Evolutionary conservation across 92 coral and sea anemone species (phyloP), one percentile per base, ranked within the genome.

Genomic region (Umimayanthus chanpuru): DNA sequence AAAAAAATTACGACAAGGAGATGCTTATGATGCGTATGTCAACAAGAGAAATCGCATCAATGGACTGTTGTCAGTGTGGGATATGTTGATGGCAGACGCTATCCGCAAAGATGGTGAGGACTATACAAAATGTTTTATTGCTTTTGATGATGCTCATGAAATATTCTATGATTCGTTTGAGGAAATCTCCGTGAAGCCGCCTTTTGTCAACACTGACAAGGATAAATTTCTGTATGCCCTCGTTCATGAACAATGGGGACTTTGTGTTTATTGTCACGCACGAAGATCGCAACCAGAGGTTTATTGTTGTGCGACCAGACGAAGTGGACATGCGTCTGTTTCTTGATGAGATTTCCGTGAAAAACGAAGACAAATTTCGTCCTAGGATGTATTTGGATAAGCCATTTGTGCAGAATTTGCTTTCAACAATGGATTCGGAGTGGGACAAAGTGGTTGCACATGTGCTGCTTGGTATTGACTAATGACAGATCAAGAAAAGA

Each of bases 371-470:
- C 5, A 30, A 83, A 2, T 30, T 83, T 83, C 56, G 44, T 61
- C 47, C 87, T 10, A 85, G 88, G 49, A 44, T 85, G 28, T 36
- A 85, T 65, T 85, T 85, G 74, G 88, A 85, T 73, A 72, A 71
- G 49, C 65, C 80, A 71, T 85, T 85, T 85, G 88, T 85, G 20
- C 81, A 85, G 68, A 85, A 11, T 85, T 53, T 85, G 44, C 88
- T 85, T 5, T 36, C 81, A 73, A 41, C 82, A 50, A 73, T 86
- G 89, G 89, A 86, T 6, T 74, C 81, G 21, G 89, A 86, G 74
- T 75, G 89, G 89, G 89, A 86, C 89, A 86, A 73, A 20, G 28
- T 40, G 28, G 89, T 86, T 86, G 89, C 89, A 7, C 89, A 82
- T 2, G 89, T 86, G 23, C 89, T 86, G 4, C 23, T 76, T 21